Evolutionary conservation across 2,113 vertebrate genomes (phyloP), one percentile per base, ranked within the genome.

Genomic region (human (Homo sapiens)): DNA sequence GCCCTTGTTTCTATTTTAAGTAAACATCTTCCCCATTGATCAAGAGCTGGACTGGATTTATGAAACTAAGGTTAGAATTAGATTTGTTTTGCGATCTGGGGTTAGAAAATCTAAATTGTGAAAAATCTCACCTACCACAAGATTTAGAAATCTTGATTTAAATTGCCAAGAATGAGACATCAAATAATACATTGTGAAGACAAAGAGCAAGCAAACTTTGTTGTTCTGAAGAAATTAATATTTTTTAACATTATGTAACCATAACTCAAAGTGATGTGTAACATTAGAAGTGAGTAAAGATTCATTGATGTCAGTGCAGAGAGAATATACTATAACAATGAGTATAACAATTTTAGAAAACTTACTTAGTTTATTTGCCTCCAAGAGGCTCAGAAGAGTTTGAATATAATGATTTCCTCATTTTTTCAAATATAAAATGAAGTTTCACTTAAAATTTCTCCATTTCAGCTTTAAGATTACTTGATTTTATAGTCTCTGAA

Each of bases 1-100:
- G 18, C 7, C 23, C 5, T 91, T 90, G 45, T 89, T 93, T 96
- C 35, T 78, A 40, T 94, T 79, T 91, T 83, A 94, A 72, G 38
- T 79, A 59, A 52, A 27, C 8, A 89, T 48, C 2, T 82, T 83
- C 2, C 55, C 6, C 59, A 48, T 75, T 89, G 30, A 70, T 83
- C 22, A 86, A 92, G 27, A 87, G 9, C 22, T 23, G 52, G 32
- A 68, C 16, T 80, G n/a, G 25, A 97, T 1, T 93, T 89, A 73
- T 20, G 30, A 79, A 94, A 84, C 17, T 89, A 85, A 92, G 1
- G 2, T 78, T 5, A 81, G 11, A 78, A 22, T 81, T 72, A 50
- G 30, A 93, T 95, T 93, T 96, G 57, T 68, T 90, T 92, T 94
- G 90, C 96, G 88, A 87, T 97, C 14, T 61, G 32, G n/a, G 78